These are phyloP conservation scores for Acromyrmex echinatior DNA, from an alignment of 1,140 invertebrate genomes.

Conservation along the genomic window DNA sequence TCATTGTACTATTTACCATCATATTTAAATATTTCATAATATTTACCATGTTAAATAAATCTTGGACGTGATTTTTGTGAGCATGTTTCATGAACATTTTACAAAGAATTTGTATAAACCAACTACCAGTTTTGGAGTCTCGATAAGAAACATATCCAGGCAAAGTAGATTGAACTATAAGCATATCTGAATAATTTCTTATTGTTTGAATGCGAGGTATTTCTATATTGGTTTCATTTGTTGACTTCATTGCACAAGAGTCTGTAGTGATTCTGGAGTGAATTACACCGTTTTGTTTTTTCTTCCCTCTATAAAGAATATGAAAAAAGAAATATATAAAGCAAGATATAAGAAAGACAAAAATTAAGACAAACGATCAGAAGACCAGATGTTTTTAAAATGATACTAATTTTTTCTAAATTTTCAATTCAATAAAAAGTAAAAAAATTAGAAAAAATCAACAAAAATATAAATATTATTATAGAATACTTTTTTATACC, in stretches of 20 bases:
- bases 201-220: background rate
- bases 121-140: conserved; percentile 89
- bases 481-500: conserved; percentile 81
- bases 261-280: conserved; percentile 62
- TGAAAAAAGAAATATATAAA: background rate
- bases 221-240: background rate
- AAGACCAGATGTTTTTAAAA: background rate
- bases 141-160: conserved; percentile 90
- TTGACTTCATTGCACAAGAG: conserved; percentile 1
- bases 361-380: background rate
- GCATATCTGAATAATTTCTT: conserved; percentile 88
- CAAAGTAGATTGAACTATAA: conserved; percentile 90
- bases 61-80: conserved; percentile 88
- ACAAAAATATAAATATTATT: background rate
- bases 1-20: background rate
- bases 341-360: background rate
- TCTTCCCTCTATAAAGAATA: conserved; percentile 53
- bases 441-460: background rate
- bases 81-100: conserved; percentile 91
- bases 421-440: background rate
- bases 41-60: conserved; percentile 89
- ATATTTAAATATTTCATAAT: background rate
- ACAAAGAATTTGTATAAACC: conserved; percentile 93
- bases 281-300: conserved; percentile 58
- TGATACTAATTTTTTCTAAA: background rate